phyloP scores from a whole-genome alignment of 2,797 vertebrate genomes.

The Chloroceryle amazona region DNA sequence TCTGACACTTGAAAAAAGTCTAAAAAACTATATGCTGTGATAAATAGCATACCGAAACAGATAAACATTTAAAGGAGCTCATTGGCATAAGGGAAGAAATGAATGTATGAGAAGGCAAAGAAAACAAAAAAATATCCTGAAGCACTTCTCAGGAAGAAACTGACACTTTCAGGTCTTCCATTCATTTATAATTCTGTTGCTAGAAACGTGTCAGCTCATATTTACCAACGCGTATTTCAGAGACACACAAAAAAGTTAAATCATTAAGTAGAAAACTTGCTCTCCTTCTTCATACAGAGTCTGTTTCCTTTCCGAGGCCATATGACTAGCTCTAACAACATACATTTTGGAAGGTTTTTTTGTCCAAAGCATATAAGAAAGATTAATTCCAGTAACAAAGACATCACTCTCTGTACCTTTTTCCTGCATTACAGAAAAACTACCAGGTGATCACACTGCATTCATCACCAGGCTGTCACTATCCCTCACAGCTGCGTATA shows the following conservation, averaged over 20 bases:
- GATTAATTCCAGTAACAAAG: not conserved
- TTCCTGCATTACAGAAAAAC: not conserved
- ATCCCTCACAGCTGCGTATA: not conserved
- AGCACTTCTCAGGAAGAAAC: constrained; percentile 40
- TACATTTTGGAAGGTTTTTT: not conserved
- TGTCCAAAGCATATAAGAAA: not conserved
- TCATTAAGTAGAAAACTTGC: not conserved
- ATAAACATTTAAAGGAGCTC: constrained; percentile 26
- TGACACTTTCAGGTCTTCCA: constrained; percentile 70
- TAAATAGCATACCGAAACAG: not conserved
- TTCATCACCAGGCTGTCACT: not conserved
- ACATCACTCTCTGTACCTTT: not conserved
- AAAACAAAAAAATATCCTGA: not conserved
- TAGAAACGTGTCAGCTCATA: constrained; percentile 39
- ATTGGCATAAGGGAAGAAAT: constrained; percentile 2
- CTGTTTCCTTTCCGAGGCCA: not conserved
- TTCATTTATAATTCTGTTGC: constrained; percentile 66
- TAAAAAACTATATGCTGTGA: constrained; percentile 6
- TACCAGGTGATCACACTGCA: not conserved
- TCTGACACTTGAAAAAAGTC: not conserved
- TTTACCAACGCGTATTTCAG: constrained; percentile 28
- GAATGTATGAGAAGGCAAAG: not conserved
- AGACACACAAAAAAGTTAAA: not conserved
- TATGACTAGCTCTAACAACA: not conserved
- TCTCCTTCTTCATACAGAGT: not conserved